These are phyloP conservation scores for Camponotus fellah DNA, from an alignment of 2,888 invertebrate species.

Conservation along the genomic window DNA sequence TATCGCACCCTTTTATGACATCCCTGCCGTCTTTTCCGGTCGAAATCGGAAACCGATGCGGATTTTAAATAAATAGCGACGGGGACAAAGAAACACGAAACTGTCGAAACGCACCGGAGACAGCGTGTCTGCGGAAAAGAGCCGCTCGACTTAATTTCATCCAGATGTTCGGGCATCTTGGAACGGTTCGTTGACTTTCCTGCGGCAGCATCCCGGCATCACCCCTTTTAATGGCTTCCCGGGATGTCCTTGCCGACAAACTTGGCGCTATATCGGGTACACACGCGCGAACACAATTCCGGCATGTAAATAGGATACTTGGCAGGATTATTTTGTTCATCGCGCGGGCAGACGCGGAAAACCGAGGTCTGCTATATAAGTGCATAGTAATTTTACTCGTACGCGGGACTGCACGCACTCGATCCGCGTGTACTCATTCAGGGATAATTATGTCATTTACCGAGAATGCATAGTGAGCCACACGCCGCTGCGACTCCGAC, in stretches of 20 bases:
- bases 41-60: not conserved
- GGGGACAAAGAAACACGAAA: conserved; percentile 49
- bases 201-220: conserved; percentile 53
- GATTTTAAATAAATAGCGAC: conserved; percentile 36
- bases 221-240: conserved; percentile 67
- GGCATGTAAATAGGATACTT: conserved; percentile 46
- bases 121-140: conserved; percentile 73
- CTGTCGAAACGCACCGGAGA: conserved; percentile 63
- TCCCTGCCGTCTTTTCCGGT: not conserved
- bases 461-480: conserved; percentile 47
- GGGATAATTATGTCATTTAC: conserved; percentile 76
- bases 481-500: conserved; percentile 63
- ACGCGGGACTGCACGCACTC: conserved; percentile 35
- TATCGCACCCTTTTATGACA: not conserved
- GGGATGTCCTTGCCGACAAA: conserved; percentile 66
- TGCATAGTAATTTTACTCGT: conserved; percentile 64
- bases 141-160: conserved; percentile 75
- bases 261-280: conserved; percentile 44
- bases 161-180: conserved; percentile 72
- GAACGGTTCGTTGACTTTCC: conserved; percentile 77
- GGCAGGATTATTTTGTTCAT: conserved; percentile 68
- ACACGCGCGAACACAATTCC: conserved; percentile 58
- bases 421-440: conserved; percentile 70
- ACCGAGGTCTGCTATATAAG: conserved; percentile 63
- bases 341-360: conserved; percentile 63